Evolutionary conservation across 2,797 vertebrate species (phyloP).

Genomic region (Varecia variegata): DNA sequence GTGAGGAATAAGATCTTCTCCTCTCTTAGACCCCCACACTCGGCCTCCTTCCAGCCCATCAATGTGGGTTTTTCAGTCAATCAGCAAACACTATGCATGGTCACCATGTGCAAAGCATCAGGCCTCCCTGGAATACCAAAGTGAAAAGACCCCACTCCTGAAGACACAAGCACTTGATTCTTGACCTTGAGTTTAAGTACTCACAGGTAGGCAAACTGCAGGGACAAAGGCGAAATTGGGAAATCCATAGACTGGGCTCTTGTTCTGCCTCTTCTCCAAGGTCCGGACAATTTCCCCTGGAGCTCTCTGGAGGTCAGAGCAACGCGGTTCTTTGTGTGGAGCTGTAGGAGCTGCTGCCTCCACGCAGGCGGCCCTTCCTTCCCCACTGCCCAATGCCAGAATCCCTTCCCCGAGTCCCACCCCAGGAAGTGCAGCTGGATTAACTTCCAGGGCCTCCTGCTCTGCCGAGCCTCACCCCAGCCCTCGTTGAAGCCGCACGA

Average conservation of each 20-base stretch:
- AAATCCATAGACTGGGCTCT: fast-evolving
- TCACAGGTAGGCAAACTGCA: background rate
- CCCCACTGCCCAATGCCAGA: background rate
- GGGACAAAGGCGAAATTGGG: background rate
- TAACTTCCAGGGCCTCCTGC: background rate
- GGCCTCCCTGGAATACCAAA: background rate
- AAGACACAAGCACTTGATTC: fast-evolving
- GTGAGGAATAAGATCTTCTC: background rate
- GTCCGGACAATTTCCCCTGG: background rate
- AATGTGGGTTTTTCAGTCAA: too few relatives aligned
- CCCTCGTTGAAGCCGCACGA: background rate
- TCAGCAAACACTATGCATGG: background rate
- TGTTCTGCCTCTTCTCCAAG: background rate
- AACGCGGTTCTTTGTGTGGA: fast-evolving
- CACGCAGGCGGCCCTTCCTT: fast-evolving
- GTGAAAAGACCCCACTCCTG: background rate
- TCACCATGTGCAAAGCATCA: fast-evolving
- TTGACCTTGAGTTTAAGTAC: background rate
- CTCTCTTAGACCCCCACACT: fast-evolving
- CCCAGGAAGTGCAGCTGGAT: background rate
- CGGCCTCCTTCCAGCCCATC: background rate
- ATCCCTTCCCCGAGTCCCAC: background rate
- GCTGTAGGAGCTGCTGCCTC: fast-evolving
- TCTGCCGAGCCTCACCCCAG: too few relatives aligned
- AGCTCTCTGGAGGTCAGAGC: too few relatives aligned